Percentiles rank a stretch among this genome's conserved stretches.
phyloP scores from a whole-genome alignment of 2,888 invertebrate genomes.

The Drosophila neutralis region DNA sequence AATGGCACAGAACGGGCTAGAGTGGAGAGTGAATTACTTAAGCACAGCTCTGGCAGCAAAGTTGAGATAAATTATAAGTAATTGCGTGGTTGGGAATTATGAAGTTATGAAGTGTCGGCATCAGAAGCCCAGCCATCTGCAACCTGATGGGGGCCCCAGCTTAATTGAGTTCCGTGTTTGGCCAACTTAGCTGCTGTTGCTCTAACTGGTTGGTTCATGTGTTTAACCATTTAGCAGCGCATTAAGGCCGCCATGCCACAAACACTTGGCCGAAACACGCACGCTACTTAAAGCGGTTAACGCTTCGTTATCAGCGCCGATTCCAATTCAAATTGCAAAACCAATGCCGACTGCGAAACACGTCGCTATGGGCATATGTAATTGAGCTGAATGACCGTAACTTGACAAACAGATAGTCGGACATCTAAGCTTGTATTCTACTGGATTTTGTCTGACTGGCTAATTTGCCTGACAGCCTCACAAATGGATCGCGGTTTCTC shows the following conservation, averaged over 20 bases:
- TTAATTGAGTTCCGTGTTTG: constrained; percentile 64
- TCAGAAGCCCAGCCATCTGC: constrained; percentile 25
- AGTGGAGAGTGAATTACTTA: constrained; percentile 10
- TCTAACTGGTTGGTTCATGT: constrained; percentile 22
- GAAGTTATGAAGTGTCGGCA: constrained; percentile 60
- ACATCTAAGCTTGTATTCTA: constrained; percentile 50
- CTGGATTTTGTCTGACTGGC: constrained; percentile 36
- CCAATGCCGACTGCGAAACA: constrained; percentile 11
- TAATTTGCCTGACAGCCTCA: constrained; percentile 64
- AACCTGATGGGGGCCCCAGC: constrained; percentile 2
- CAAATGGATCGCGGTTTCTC: constrained; percentile 55
- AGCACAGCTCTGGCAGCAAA: constrained; percentile 28
- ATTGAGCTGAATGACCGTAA: constrained; percentile 54
- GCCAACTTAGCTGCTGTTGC: constrained; percentile 10
- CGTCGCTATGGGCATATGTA: constrained; percentile 49
- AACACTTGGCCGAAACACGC: constrained; percentile 44
- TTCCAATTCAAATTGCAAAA: constrained; percentile 6
- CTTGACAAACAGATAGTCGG: constrained; percentile 22
- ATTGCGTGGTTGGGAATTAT: constrained; percentile 54
- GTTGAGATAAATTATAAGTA: constrained; percentile 60
- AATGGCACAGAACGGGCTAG: background rate
- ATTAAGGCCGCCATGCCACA: constrained; percentile 46
- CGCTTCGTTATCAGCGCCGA: constrained; percentile 56
- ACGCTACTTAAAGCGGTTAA: constrained; percentile 59
- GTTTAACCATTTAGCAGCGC: constrained; percentile 51